A percentile compares a stretch with the other conserved stretches of the same genome.
Conservation (phyloP, 2,113 vertebrate genomes). For the Laticauda colubrina region DNA sequence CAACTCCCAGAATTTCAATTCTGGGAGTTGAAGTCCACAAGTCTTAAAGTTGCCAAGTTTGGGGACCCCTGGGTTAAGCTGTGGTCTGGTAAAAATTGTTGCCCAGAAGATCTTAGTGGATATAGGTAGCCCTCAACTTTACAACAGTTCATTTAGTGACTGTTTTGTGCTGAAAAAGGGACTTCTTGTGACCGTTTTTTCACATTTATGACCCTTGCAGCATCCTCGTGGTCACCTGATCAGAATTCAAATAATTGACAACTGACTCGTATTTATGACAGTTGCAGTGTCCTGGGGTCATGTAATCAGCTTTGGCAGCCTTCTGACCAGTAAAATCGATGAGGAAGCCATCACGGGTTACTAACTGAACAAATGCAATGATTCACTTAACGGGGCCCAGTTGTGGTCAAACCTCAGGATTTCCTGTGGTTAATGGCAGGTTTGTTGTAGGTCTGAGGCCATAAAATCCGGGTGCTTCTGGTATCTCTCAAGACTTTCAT, state of each 20-base stretch:
- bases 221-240: not conserved
- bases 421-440: not conserved
- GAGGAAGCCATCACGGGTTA: too few relatives aligned
- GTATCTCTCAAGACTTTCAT: not conserved
- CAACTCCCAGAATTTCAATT: too few relatives aligned
- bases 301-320: not conserved
- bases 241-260: too few relatives aligned
- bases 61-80: too few relatives aligned
- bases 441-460: not conserved
- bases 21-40: too few relatives aligned
- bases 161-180: not conserved
- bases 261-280: not conserved
- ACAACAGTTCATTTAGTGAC: too few relatives aligned
- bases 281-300: not conserved
- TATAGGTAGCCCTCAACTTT: not conserved
- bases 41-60: too few relatives aligned
- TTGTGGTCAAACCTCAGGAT: not conserved
- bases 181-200: not conserved
- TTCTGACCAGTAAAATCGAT: not conserved
- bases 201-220: not conserved
- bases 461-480: not conserved
- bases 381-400: not conserved
- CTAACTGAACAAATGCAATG: not conserved
- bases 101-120: not conserved
- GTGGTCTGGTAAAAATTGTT: not conserved